These are phyloP conservation scores for Forbesichthys agassizii DNA, from an alignment of 2,113 vertebrate genomes.

Conservation along the genomic window DNA sequence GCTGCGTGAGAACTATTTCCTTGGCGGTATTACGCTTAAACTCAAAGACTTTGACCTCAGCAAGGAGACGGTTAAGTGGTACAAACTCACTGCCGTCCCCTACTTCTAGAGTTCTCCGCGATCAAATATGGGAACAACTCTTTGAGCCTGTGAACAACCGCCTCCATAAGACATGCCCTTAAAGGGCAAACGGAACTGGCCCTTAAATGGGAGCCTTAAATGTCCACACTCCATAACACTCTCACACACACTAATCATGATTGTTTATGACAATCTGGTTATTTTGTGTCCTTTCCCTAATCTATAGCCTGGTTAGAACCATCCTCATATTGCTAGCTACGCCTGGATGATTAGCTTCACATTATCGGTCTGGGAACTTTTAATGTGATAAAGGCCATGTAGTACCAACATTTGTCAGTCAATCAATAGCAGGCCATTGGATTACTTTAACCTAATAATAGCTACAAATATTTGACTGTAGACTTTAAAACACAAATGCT, in stretches of 20 bases:
- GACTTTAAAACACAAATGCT: no score
- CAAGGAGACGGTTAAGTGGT: constrained; percentile 96
- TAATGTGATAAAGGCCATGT: no score
- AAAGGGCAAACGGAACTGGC: constrained; percentile 8
- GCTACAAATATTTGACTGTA: no score
- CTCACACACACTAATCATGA: constrained; percentile 52
- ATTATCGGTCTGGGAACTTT: no score
- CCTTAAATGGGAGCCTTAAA: constrained; percentile 17
- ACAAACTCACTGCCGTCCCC: constrained; percentile 87
- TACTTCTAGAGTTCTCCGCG: constrained; percentile 75
- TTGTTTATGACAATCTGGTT: constrained; percentile 57
- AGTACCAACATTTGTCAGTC: no score
- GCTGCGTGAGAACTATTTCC: constrained; percentile 93
- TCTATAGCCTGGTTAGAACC: no score
- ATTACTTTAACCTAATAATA: no score
- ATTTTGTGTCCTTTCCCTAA: constrained; percentile 45
- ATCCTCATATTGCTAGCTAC: no score
- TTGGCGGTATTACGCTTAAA: constrained; percentile 90
- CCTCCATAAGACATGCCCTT: constrained; percentile 27
- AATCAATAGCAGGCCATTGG: no score
- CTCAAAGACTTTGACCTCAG: constrained; percentile 96
- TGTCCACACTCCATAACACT: constrained; percentile 15
- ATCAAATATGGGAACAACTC: constrained; percentile 2
- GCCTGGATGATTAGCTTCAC: no score
- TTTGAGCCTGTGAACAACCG: neutral